Percentiles rank a stretch among this genome's conserved stretches.
phyloP scores from a whole-genome alignment of 2,797 vertebrate species.

The Aeoliscus strigatus region DNA sequence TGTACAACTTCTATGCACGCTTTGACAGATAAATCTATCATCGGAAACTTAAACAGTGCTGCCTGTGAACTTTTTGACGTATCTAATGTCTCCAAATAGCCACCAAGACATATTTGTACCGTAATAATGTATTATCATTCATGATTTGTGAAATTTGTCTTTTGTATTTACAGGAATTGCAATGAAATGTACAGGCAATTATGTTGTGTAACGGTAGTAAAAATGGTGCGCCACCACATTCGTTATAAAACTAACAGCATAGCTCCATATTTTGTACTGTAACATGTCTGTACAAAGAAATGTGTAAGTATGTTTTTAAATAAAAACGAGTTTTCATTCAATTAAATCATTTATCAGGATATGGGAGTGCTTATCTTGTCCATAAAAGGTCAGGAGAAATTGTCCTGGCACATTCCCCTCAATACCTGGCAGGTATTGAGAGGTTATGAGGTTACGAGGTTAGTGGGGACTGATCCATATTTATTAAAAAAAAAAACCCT shows the following conservation, averaged over 20 bases:
- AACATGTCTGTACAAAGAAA: slow-evolving; percentile 57
- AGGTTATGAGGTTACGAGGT: too few relatives aligned
- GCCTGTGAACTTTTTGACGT: too few relatives aligned
- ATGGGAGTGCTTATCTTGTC: too few relatives aligned
- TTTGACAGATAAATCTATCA: slow-evolving; percentile 6
- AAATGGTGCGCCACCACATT: slow-evolving; percentile 7
- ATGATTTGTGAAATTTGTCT: slow-evolving; percentile 18
- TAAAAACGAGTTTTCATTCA: too few relatives aligned
- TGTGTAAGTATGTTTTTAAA: slow-evolving; percentile 57
- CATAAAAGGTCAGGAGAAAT: too few relatives aligned
- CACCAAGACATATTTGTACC: slow-evolving; percentile 41
- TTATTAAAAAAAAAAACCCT: too few relatives aligned
- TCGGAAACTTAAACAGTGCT: too few relatives aligned
- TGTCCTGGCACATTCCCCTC: too few relatives aligned
- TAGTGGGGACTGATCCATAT: too few relatives aligned
- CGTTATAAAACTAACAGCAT: slow-evolving; percentile 38
- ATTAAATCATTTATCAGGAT: too few relatives aligned
- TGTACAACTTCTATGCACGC: too few relatives aligned
- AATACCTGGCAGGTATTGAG: too few relatives aligned
- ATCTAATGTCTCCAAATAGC: slow-evolving; percentile 14
- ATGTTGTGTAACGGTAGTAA: slow-evolving; percentile 8
- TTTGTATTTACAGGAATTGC: slow-evolving; percentile 30
- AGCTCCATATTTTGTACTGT: slow-evolving; percentile 43
- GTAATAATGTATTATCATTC: slow-evolving; percentile 40
- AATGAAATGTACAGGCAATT: slow-evolving; percentile 4